These are phyloP conservation scores for Trichonephila inaurata DNA, from an alignment of 1,140 invertebrate species.

Conservation along the genomic window DNA sequence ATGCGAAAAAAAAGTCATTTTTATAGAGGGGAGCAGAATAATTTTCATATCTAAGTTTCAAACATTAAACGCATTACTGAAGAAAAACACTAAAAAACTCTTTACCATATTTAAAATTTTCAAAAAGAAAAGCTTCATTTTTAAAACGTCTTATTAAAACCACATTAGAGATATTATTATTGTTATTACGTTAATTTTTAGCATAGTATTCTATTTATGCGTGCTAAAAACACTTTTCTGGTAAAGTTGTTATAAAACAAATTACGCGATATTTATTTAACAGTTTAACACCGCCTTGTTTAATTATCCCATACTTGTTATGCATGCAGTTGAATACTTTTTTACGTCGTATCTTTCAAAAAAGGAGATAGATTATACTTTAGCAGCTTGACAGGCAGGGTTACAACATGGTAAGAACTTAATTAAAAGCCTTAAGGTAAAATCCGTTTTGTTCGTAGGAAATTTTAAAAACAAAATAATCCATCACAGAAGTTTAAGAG, in stretches of 20 bases:
- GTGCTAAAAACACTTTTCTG: neutral
- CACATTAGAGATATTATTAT: neutral
- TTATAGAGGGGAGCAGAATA: too few relatives aligned
- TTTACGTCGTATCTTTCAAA: neutral
- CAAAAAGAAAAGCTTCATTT: neutral
- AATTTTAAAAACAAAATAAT: slow-evolving; percentile 28
- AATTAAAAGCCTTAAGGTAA: slow-evolving; percentile 27
- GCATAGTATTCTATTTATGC: neutral
- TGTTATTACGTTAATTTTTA: slow-evolving; percentile 2
- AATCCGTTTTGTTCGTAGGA: neutral
- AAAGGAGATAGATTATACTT: slow-evolving; percentile 10
- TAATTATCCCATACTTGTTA: slow-evolving; percentile 38
- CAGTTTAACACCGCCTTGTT: neutral
- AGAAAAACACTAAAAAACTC: neutral
- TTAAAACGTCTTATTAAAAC: slow-evolving; percentile 9
- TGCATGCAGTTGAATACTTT: neutral
- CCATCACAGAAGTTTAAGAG: neutral
- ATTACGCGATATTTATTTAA: slow-evolving; percentile 42
- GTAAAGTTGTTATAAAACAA: slow-evolving; percentile 33
- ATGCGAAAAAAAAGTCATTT: too few relatives aligned
- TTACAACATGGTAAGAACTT: neutral
- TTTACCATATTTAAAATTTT: neutral
- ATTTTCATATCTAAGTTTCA: neutral
- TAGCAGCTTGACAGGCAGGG: slow-evolving; percentile 21
- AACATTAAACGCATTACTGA: neutral